A percentile compares a stretch with the other conserved stretches of the same genome.
Evolutionary conservation across 2,113 vertebrate species (phyloP).

Genomic region (Siniperca knerii): DNA sequence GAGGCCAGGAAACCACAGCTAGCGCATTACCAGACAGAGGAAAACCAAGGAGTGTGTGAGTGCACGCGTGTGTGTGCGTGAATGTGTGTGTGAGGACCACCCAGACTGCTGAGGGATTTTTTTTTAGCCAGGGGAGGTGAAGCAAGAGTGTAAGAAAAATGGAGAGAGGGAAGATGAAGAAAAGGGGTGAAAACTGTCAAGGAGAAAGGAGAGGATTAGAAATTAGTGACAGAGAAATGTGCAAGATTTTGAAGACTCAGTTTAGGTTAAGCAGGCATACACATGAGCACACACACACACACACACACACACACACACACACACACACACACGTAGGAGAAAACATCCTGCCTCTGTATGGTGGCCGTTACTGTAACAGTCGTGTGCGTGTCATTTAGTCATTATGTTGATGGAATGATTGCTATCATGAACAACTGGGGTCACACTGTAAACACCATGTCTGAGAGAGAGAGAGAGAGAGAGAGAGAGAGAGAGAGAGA

Average conservation of each 20-base stretch:
- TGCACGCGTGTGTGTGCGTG: slow-evolving; percentile 26
- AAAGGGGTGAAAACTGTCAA: slow-evolving; percentile 15
- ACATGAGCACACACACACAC: background rate
- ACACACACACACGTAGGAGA: slow-evolving; percentile 15
- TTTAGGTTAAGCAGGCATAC: background rate
- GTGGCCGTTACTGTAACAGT: slow-evolving; percentile 67
- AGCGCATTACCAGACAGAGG: slow-evolving; percentile 82
- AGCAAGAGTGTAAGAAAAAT: slow-evolving; percentile 61
- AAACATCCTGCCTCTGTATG: slow-evolving; percentile 61
- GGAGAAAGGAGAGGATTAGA: slow-evolving; percentile 13
- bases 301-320: background rate
- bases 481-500: background rate
- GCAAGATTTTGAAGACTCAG: background rate
- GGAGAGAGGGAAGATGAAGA: slow-evolving; percentile 38
- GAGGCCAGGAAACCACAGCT: slow-evolving; percentile 80
- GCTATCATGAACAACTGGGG: slow-evolving; percentile 74
- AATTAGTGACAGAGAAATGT: slow-evolving; percentile 19
- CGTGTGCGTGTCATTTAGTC: slow-evolving; percentile 79
- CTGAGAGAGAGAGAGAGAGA: slow-evolving; percentile 40
- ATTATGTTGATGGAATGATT: slow-evolving; percentile 81
- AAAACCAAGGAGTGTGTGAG: slow-evolving; percentile 73
- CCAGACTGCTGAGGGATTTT: slow-evolving; percentile 74
- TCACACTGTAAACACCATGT: slow-evolving; percentile 79
- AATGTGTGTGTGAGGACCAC: slow-evolving; percentile 80
- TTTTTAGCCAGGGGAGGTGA: slow-evolving; percentile 64